Percentiles rank a stretch among this genome's conserved stretches.
These are phyloP conservation scores for Styela clava DNA, from an alignment of 23 tunicate species.

Conservation along the genomic window DNA sequence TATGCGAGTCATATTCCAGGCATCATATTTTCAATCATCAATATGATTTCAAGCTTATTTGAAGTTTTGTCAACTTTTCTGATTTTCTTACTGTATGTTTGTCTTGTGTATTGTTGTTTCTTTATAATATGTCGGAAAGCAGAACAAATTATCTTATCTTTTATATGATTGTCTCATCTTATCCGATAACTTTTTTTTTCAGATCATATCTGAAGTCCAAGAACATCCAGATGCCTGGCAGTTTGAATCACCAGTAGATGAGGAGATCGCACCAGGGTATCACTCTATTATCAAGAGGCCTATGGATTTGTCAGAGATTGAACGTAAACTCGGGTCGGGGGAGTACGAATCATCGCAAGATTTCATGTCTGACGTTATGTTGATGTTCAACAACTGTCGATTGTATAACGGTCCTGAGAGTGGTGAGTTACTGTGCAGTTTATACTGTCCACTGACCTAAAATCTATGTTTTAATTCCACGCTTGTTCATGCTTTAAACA, in stretches of 20 bases:
- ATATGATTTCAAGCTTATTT: no score
- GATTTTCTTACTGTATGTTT: no score
- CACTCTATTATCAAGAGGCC: conserved; percentile 83
- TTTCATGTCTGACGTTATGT: conserved; percentile 61
- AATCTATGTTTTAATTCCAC: neutral
- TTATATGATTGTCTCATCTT: no score
- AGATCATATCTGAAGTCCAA: conserved; percentile 33
- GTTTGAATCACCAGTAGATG: conserved; percentile 79
- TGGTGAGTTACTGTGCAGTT: conserved; percentile 35
- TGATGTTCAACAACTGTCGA: conserved; percentile 95
- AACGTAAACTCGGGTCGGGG: conserved; percentile 44
- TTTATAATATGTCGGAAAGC: no score
- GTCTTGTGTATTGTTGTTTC: no score
- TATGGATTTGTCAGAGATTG: conserved; percentile 88
- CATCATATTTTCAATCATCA: no score
- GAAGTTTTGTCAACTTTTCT: no score
- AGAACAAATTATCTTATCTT: no score
- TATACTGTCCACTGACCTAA: no score
- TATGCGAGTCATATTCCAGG: no score
- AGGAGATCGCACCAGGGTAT: conserved; percentile 91
- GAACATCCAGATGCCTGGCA: conserved; percentile 95
- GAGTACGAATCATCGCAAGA: conserved; percentile 50
- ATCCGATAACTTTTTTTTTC: neutral
- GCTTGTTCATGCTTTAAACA: neutral
- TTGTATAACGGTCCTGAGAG: conserved; percentile 91